Conservation (phyloP, 2,888 invertebrate genomes). For the Deladenus siricidicola region DNA sequence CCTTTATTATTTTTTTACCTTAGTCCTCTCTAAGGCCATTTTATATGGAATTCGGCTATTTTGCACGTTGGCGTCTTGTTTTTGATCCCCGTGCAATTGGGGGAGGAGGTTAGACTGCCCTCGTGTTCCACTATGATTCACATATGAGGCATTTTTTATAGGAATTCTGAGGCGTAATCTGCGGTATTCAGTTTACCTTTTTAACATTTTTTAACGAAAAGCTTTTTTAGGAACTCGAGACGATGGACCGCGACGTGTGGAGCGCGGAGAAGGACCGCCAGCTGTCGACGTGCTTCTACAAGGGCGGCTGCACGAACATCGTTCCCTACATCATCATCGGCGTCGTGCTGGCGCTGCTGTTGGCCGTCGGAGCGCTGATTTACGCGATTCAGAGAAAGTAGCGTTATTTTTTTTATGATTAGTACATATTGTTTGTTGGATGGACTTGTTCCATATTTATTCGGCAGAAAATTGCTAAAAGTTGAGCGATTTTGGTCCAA, state of each 20-base stretch:
- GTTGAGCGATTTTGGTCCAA: too few relatives aligned
- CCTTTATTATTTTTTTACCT: too few relatives aligned
- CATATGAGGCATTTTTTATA: too few relatives aligned
- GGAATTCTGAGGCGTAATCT: too few relatives aligned
- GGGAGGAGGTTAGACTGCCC: too few relatives aligned
- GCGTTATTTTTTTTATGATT: neutral
- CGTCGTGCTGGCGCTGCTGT: constrained; percentile 12
- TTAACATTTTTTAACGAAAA: neutral
- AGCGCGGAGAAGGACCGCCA: constrained; percentile 1
- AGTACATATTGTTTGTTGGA: too few relatives aligned
- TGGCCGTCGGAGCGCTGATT: constrained; percentile 5
- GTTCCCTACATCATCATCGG: constrained; percentile 19
- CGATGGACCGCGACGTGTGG: constrained; percentile 10
- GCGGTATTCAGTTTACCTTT: neutral
- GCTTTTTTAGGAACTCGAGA: neutral
- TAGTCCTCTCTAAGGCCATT: too few relatives aligned
- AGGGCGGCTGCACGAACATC: constrained; percentile 22
- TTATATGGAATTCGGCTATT: too few relatives aligned
- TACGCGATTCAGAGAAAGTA: constrained; percentile 23
- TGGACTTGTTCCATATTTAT: too few relatives aligned
- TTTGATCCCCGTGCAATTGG: too few relatives aligned
- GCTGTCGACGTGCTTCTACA: constrained; percentile 26
- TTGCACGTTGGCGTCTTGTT: too few relatives aligned
- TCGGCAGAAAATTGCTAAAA: neutral
- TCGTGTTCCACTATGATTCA: neutral